Percentiles rank a stretch among this genome's conserved stretches.
Conservation (phyloP, 2,113 vertebrate species). For the Zapornia atra region DNA sequence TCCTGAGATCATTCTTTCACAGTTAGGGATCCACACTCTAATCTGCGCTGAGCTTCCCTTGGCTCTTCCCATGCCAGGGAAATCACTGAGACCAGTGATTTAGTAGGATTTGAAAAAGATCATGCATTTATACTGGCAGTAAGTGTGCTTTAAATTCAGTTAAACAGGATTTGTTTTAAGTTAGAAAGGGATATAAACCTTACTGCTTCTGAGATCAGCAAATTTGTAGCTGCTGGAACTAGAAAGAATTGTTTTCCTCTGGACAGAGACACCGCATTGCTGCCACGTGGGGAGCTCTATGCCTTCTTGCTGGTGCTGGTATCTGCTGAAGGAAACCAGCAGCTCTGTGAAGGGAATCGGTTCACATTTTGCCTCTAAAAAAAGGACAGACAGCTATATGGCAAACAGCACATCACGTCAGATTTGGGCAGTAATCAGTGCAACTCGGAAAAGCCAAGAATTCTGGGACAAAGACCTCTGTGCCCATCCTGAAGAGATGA, state of each 20-base stretch:
- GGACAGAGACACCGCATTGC: accelerated
- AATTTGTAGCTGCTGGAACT: not conserved
- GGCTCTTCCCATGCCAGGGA: not conserved
- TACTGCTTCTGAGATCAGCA: not conserved
- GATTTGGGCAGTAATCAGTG: not conserved
- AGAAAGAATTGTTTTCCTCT: not conserved
- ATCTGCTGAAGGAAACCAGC: not conserved
- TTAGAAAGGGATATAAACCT: slow-evolving; percentile 26
- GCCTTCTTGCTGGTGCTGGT: not conserved
- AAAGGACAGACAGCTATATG: not conserved
- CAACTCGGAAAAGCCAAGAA: not conserved
- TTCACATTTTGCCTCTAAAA: not conserved
- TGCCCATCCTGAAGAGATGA: not conserved
- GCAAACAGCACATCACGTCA: not conserved
- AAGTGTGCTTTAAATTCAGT: slow-evolving; percentile 32
- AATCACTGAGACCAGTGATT: slow-evolving; percentile 13
- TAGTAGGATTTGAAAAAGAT: slow-evolving; percentile 48
- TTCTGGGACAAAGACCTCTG: not conserved
- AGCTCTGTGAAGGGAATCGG: not conserved
- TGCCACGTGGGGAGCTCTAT: not conserved
- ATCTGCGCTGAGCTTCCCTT: not conserved
- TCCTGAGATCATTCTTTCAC: not conserved
- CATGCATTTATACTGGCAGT: not conserved
- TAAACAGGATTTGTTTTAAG: slow-evolving; percentile 39
- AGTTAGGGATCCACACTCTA: not conserved